phyloP scores from a whole-genome alignment of 2,113 vertebrate genomes.

The Pampusana beccarii region DNA sequence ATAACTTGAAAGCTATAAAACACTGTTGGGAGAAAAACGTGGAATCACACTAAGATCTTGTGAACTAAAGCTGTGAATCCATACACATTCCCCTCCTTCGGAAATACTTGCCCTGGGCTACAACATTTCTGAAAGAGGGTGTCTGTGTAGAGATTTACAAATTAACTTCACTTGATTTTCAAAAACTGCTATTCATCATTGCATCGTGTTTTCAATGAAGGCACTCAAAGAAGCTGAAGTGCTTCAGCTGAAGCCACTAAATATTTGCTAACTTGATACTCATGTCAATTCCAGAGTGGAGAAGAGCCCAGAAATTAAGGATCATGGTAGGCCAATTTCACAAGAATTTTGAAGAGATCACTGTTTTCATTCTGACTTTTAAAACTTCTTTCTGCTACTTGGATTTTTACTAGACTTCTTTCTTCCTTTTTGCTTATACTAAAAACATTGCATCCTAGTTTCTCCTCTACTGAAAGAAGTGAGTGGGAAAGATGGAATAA shows the following conservation, averaged over 20 bases:
- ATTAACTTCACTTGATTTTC: conserved; percentile 11
- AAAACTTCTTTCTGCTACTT: not conserved
- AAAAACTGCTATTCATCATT: conserved; percentile 18
- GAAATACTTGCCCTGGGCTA: not conserved
- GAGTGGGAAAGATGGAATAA: not conserved
- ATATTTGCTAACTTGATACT: conserved; percentile 41
- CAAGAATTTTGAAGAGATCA: not conserved
- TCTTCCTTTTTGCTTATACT: not conserved
- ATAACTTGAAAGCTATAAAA: not conserved
- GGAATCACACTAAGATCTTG: not conserved
- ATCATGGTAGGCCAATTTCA: not conserved
- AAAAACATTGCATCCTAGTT: not conserved
- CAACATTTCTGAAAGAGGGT: not conserved
- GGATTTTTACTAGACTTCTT: not conserved
- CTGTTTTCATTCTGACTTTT: not conserved
- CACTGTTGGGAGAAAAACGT: not conserved
- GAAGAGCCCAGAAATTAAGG: conserved; percentile 7
- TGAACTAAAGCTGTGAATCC: conserved; percentile 22
- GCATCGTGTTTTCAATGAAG: not conserved
- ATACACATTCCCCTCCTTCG: not conserved
- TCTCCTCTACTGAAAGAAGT: not conserved
- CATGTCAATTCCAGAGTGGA: not conserved
- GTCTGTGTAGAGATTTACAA: not conserved
- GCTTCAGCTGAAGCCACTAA: conserved; percentile 29
- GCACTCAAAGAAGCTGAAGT: not conserved